These are phyloP conservation scores for Tricholaema leucomelas DNA, from an alignment of 2,113 vertebrate species.

Conservation along the genomic window DNA sequence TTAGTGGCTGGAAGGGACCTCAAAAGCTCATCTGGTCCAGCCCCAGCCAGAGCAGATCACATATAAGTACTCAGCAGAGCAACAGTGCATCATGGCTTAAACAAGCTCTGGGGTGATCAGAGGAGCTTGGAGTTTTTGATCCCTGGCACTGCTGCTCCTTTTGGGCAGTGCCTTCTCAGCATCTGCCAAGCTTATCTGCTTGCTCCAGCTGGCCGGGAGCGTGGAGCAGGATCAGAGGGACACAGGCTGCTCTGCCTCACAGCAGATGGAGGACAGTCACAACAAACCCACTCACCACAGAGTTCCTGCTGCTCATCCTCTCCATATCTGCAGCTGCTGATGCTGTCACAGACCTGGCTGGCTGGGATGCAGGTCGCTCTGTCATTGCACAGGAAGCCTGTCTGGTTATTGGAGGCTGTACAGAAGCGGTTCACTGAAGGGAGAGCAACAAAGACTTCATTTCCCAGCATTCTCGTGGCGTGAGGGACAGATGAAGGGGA, in stretches of 20 bases:
- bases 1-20: too few relatives aligned
- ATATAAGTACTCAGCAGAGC: neutral
- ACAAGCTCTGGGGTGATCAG: neutral
- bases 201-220: fast-evolving
- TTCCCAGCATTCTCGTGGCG: neutral
- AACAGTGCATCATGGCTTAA: neutral
- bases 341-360: slow-evolving; percentile 74
- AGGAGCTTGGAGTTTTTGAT: neutral
- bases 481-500: neutral
- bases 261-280: fast-evolving
- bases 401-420: slow-evolving; percentile 64
- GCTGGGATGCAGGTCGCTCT: slow-evolving; percentile 71
- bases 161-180: neutral
- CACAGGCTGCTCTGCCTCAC: neutral
- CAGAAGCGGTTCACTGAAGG: slow-evolving; percentile 72
- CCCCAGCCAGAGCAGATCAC: too few relatives aligned
- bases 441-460: neutral
- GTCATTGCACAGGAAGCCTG: slow-evolving; percentile 80
- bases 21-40: too few relatives aligned
- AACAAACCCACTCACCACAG: slow-evolving; percentile 73
- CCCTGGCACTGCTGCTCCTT: neutral
- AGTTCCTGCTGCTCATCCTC: slow-evolving; percentile 77
- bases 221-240: neutral
- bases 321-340: slow-evolving; percentile 60
- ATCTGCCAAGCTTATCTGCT: neutral